Base-by-base conservation (phyloP, 1,140 invertebrate genomes). In the Pseudomyrmex dendroicus region DNA sequence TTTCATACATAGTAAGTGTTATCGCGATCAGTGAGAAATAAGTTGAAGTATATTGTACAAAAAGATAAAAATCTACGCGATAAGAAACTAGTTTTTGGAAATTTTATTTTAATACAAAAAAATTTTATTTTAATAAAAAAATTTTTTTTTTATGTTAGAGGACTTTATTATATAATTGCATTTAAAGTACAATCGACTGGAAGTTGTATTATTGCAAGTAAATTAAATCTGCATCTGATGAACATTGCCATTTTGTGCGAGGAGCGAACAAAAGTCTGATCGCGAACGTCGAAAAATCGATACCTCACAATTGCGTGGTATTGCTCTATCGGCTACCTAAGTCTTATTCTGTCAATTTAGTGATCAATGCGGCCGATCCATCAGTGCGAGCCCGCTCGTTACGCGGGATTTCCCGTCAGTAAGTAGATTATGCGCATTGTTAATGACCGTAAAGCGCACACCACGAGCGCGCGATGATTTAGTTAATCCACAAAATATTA, bases 391-490 rank as follows among this genome's bases (percentile, higher is more conserved):
- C 54, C 54, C 66, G 74, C 82, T 76, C 82, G 82, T 83, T 85
- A 85, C 67, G 84, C 82, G 83, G 73, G 50, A 86, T 86, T 86
- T 86, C 67, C 84, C 82, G 54, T 73, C 73, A 70, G 82, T 86
- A 86, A 86, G 84, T 86, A 86, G 84, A 86, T 86, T 84, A 86
- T 84, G 82, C 84, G 82, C 82, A 84, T 84, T 76, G 84, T 84
- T 84, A 84, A 86, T 73, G 82, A 84, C 82, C 73, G 82, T 84
- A 80, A 86, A 84, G 82, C 82, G 82, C 72, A 73, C 64, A 73
- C 67, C 56, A 46, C 82, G 73, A 73, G 52, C 72, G 57, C 72
- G 70, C 66, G 67, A 86, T 84, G 82, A 83, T 84, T 84, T 84
- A 84, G 73, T 86, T 86, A 80, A 84, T 80, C 84, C 82, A 84